Conservation (phyloP, 2,797 vertebrate species). For the Crypturellus tataupa region DNA sequence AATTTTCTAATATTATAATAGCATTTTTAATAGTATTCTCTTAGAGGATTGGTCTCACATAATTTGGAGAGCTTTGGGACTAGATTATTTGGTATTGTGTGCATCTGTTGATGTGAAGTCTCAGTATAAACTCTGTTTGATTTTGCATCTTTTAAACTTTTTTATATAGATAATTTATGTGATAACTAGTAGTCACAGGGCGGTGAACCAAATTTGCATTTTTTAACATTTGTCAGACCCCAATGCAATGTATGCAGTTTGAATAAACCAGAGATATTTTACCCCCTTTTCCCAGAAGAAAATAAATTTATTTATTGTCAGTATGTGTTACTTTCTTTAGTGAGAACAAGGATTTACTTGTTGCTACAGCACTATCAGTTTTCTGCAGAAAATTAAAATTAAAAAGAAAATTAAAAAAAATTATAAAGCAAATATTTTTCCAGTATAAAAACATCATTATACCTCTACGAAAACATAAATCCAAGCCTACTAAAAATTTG, state of each 20-base stretch:
- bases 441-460: neutral
- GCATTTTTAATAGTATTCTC: neutral
- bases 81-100: neutral
- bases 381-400: neutral
- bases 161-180: conserved; percentile 46
- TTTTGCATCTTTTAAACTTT: conserved; percentile 23
- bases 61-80: neutral
- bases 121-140: conserved; percentile 13
- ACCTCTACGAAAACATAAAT: neutral
- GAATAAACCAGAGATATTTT: conserved; percentile 26
- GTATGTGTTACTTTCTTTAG: neutral
- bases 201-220: conserved; percentile 38
- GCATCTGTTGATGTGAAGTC: conserved; percentile 32
- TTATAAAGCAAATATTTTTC: fast-evolving
- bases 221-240: conserved; percentile 36
- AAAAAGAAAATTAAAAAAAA: neutral
- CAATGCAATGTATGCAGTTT: neutral
- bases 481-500: neutral
- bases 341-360: neutral
- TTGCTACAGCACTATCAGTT: neutral
- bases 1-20: neutral
- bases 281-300: conserved; percentile 24
- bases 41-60: neutral
- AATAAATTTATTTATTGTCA: neutral
- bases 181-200: conserved; percentile 28